Percentiles rank a stretch among this genome's conserved stretches.
Conservation (phyloP, 2,113 vertebrate species). For the Oncorhynchus tshawytscha region DNA sequence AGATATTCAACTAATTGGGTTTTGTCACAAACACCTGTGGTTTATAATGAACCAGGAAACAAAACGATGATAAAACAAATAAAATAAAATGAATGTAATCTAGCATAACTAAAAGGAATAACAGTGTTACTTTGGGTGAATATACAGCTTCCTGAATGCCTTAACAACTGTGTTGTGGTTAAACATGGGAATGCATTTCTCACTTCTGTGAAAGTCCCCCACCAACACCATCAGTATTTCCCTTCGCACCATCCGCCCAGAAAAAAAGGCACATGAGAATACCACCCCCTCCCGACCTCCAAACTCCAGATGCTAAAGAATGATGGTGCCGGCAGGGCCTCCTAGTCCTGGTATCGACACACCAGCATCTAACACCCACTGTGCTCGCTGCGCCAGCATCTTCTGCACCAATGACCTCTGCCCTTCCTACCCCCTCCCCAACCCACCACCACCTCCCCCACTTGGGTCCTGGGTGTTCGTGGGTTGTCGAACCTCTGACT, state of each 20-base stretch:
- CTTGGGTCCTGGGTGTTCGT: constrained; percentile 55
- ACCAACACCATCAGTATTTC: constrained; percentile 59
- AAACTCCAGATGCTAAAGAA: constrained; percentile 53
- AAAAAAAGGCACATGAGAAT: constrained; percentile 57
- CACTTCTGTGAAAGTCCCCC: constrained; percentile 37
- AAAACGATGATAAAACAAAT: not conserved
- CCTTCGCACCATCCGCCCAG: constrained; percentile 60
- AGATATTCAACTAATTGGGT: too few relatives aligned
- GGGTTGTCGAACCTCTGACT: constrained; percentile 51
- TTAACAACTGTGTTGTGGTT: constrained; percentile 49
- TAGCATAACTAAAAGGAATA: not conserved
- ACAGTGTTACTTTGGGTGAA: constrained; percentile 15
- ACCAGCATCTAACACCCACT: constrained; percentile 49
- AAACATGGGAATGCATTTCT: constrained; percentile 51
- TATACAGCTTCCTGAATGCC: constrained; percentile 55
- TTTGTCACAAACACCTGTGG: too few relatives aligned
- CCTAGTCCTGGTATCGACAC: not conserved
- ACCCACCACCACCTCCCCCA: not conserved
- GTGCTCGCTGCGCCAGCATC: constrained; percentile 38
- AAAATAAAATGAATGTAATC: not conserved
- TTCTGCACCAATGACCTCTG: constrained; percentile 67
- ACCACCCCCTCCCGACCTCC: constrained; percentile 20
- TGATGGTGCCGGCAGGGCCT: constrained; percentile 3
- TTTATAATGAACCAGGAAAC: not conserved
- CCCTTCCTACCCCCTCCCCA: constrained; percentile 5